Evolutionary conservation across 2,113 vertebrate genomes (phyloP).

Genomic region (Pagrus major): DNA sequence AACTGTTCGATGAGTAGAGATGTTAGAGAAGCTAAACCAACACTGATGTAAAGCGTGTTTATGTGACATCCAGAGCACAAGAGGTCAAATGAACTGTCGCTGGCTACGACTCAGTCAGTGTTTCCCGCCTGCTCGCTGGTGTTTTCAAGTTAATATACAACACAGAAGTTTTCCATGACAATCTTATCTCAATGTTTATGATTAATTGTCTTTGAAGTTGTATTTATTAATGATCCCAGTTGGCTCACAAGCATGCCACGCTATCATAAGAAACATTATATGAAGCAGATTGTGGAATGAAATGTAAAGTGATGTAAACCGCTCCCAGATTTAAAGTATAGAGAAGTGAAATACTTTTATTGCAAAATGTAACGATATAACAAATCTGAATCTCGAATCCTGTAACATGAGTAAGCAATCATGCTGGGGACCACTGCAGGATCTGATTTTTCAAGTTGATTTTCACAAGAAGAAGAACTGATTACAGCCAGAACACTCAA

Average conservation of each 20-base stretch:
- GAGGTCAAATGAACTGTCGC: neutral
- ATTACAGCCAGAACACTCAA: no score
- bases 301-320: neutral
- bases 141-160: constrained; percentile 42
- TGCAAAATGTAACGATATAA: no score
- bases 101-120: neutral
- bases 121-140: neutral
- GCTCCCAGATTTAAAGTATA: neutral
- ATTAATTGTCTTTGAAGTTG: constrained; percentile 34
- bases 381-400: no score
- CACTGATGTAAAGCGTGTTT: neutral
- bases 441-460: no score
- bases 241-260: neutral
- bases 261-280: constrained; percentile 3
- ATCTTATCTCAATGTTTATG: constrained; percentile 21
- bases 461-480: no score
- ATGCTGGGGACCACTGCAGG: no score
- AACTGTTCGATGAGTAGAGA: neutral
- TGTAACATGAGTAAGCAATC: no score
- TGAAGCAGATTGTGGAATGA: neutral
- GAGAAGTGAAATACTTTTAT: neutral
- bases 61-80: neutral
- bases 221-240: constrained; percentile 9
- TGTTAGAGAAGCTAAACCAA: neutral
- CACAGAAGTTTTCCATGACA: constrained; percentile 1